A percentile compares a stretch with the other conserved stretches of the same genome.
Conservation (phyloP, 2,113 vertebrate genomes). For the Erythrocercus mccallii region DNA sequence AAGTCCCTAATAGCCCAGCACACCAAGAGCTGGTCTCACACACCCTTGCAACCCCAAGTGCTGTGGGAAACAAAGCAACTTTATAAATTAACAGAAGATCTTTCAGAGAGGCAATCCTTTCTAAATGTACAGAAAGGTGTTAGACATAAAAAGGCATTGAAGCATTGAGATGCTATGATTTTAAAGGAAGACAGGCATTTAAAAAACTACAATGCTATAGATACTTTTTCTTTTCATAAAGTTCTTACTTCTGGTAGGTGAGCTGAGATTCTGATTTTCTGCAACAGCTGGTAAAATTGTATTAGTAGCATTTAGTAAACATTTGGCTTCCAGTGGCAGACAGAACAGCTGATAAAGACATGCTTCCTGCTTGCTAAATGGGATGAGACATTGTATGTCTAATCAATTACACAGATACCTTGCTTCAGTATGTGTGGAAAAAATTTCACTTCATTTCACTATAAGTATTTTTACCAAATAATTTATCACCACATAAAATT, state of each 20-base stretch:
- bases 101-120: not conserved
- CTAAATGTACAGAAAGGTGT: not conserved
- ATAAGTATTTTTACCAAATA: not conserved
- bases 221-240: not conserved
- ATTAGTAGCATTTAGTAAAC: not conserved
- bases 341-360: not conserved
- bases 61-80: not conserved
- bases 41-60: not conserved
- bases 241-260: not conserved
- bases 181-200: not conserved
- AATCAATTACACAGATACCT: not conserved
- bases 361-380: not conserved
- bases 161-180: not conserved
- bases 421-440: not conserved
- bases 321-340: not conserved
- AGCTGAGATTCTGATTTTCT: not conserved
- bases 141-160: not conserved
- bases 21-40: not conserved
- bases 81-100: not conserved
- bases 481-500: not conserved
- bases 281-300: not conserved
- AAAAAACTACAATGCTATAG: not conserved
- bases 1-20: not conserved
- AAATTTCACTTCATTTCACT: not conserved
- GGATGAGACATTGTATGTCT: not conserved